Conservation (phyloP, 2,113 vertebrate genomes). For the Prochilodus magdalenae region DNA sequence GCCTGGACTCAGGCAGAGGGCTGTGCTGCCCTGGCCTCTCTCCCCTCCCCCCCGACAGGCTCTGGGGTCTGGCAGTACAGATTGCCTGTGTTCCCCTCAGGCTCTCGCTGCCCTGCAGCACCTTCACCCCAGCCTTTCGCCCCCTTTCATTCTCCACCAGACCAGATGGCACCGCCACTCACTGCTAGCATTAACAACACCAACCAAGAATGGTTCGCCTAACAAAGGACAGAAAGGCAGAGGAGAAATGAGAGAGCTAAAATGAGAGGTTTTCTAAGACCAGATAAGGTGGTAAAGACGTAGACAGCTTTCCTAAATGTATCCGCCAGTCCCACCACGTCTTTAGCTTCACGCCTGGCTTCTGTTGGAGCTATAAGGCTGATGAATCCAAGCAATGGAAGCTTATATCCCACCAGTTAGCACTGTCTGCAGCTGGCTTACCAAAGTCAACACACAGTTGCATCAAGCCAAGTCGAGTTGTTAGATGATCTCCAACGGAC, state of each 20-base stretch:
- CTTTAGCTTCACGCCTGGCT: no score
- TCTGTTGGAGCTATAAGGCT: no score
- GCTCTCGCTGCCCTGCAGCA: constrained; percentile 69
- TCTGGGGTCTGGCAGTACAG: constrained; percentile 42
- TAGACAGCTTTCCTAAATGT: no score
- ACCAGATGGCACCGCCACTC: constrained; percentile 82
- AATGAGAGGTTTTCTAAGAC: background rate
- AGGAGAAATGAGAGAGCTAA: background rate
- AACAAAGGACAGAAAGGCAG: constrained; percentile 6
- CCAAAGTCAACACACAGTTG: background rate
- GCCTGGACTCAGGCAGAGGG: background rate
- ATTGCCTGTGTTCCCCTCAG: constrained; percentile 69
- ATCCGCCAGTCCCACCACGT: no score
- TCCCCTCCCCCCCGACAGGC: constrained; percentile 18
- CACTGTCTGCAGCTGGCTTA: no score
- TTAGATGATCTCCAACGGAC: background rate
- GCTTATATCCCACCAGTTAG: no score
- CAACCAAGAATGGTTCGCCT: background rate
- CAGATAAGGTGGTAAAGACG: no score
- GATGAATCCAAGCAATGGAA: background rate
- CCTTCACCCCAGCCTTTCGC: constrained; percentile 71
- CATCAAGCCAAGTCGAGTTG: background rate
- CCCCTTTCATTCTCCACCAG: constrained; percentile 79
- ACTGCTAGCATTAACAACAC: constrained; percentile 68
- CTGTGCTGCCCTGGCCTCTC: background rate